Percentiles rank a stretch among this genome's conserved stretches.
phyloP scores from a whole-genome alignment of 2,113 vertebrate species.

The Formicarius rufipectus region DNA sequence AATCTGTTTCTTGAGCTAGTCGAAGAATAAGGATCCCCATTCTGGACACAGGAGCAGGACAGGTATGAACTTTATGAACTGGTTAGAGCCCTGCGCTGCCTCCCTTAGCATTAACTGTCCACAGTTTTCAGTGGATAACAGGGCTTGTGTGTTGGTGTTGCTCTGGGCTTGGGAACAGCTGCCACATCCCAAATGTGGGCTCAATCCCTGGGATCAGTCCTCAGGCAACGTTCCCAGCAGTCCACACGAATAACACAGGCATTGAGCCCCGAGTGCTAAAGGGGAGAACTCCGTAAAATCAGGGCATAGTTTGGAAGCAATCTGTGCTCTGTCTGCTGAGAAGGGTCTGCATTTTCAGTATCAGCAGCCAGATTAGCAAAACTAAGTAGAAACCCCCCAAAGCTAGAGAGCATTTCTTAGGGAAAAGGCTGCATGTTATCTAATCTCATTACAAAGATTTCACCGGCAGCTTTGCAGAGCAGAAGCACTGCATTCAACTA shows the following conservation, averaged over 20 bases:
- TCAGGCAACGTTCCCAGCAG: neutral
- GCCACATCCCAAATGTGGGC: neutral
- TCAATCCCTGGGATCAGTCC: neutral
- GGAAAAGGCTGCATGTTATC: constrained; percentile 3
- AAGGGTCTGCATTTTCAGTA: neutral
- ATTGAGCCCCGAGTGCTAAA: neutral
- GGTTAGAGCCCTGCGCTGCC: neutral
- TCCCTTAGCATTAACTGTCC: rapidly evolving
- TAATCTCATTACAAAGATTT: constrained; percentile 54
- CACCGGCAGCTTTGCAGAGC: constrained; percentile 25
- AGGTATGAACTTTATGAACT: neutral
- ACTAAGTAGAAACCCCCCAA: constrained; percentile 17
- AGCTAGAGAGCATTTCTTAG: constrained; percentile 22
- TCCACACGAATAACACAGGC: rapidly evolving
- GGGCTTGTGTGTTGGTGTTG: neutral
- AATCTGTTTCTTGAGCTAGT: no score
- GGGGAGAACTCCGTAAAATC: neutral
- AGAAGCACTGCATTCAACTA: constrained; percentile 29
- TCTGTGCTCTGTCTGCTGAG: neutral
- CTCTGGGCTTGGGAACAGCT: neutral
- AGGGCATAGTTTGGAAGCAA: neutral
- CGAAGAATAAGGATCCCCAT: neutral
- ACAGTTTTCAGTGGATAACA: neutral
- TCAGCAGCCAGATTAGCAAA: constrained; percentile 34
- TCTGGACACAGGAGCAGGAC: neutral